Conservation (phyloP, 2,113 vertebrate species). For the Oenanthe melanoleuca region DNA sequence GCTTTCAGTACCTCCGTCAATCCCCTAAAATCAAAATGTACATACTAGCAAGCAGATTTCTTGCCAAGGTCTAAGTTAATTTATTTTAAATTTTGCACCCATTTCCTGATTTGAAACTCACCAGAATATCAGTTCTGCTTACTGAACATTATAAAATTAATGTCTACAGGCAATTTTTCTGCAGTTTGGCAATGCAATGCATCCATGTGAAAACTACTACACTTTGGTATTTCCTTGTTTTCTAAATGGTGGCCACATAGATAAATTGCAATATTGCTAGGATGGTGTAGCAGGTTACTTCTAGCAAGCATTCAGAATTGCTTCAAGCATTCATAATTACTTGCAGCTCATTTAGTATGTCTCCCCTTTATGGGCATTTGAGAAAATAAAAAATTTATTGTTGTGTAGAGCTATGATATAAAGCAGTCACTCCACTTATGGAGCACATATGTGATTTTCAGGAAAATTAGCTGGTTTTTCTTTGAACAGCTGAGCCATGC, state of each 20-base stretch:
- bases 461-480: neutral
- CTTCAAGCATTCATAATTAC: neutral
- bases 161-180: neutral
- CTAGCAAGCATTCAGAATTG: neutral
- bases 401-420: neutral
- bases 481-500: neutral
- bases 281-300: neutral
- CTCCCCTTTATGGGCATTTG: neutral
- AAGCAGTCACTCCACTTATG: neutral
- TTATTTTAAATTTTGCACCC: neutral
- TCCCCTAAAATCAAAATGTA: neutral
- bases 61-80: neutral
- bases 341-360: neutral
- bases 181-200: neutral
- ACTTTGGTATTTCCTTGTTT: neutral
- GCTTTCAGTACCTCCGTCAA: neutral
- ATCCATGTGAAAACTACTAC: neutral
- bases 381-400: neutral
- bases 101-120: slow-evolving; percentile 20
- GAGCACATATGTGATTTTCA: neutral
- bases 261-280: neutral
- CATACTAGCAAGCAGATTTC: neutral
- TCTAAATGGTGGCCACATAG: neutral
- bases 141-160: neutral
- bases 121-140: neutral